phyloP scores from a whole-genome alignment of 1,140 invertebrate genomes.

The Apis laboriosa region DNA sequence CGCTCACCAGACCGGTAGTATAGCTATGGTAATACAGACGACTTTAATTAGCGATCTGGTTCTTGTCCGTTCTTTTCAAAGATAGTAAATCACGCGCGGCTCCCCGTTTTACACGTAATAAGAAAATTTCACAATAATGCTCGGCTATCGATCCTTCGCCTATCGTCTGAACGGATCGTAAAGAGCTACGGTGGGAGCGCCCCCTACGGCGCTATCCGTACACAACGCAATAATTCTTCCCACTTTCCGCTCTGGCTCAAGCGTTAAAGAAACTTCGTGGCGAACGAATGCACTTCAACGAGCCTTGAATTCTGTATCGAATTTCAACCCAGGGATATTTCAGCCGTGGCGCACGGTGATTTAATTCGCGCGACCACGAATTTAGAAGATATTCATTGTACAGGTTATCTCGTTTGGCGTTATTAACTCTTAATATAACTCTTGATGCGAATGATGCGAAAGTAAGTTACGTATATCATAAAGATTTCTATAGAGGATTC shows the following conservation, averaged over 20 bases:
- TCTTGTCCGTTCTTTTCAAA: slow-evolving; percentile 11
- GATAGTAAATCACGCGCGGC: slow-evolving; percentile 40
- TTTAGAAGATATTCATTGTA: background rate
- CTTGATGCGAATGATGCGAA: too few species aligned
- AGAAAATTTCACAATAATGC: slow-evolving; percentile 38
- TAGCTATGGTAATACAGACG: slow-evolving; percentile 23
- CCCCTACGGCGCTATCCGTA: background rate
- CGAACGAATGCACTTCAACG: background rate
- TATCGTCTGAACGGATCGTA: slow-evolving; percentile 9
- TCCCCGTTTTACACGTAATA: slow-evolving; percentile 32
- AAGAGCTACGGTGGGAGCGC: background rate
- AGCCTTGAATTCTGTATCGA: slow-evolving; percentile 21
- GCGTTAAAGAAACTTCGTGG: slow-evolving; percentile 10
- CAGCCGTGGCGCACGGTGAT: background rate
- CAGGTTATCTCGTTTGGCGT: too few species aligned
- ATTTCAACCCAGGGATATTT: background rate
- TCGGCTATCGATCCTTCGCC: slow-evolving; percentile 18
- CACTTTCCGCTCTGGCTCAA: background rate
- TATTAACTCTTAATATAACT: background rate
- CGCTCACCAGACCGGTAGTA: slow-evolving; percentile 18
- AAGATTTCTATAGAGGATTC: too few species aligned
- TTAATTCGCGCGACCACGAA: background rate
- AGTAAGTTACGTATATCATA: too few species aligned
- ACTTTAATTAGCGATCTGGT: slow-evolving; percentile 47
- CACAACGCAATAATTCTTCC: slow-evolving; percentile 16